Percentiles rank a stretch among this genome's conserved stretches.
phyloP scores from a whole-genome alignment of 2,113 vertebrate species.

The Ivindomyrus marchei region DNA sequence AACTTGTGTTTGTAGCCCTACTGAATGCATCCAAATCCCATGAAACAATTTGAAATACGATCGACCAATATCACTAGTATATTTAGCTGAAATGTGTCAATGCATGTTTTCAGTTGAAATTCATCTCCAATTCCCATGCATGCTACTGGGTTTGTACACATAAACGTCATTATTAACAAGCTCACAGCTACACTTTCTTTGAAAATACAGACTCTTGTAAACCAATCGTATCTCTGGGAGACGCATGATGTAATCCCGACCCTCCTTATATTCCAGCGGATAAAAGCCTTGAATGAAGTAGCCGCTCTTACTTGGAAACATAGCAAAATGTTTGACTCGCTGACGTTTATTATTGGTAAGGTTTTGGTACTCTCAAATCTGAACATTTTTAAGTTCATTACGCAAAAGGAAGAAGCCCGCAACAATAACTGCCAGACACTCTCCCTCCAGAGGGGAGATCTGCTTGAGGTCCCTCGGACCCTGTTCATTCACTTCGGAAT shows the following conservation, averaged over 20 bases:
- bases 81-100: background rate
- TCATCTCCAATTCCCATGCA: background rate
- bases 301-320: background rate
- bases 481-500: constrained; percentile 87
- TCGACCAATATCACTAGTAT: background rate
- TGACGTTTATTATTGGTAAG: constrained; percentile 72
- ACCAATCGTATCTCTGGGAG: constrained; percentile 36
- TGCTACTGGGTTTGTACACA: background rate
- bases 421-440: constrained; percentile 34
- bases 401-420: constrained; percentile 24
- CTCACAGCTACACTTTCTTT: background rate
- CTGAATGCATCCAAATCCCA: background rate
- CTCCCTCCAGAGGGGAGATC: constrained; percentile 70
- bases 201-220: background rate
- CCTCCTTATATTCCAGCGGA: constrained; percentile 34
- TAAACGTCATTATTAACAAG: background rate
- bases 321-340: constrained; percentile 61
- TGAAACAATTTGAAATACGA: background rate
- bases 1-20: background rate
- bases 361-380: constrained; percentile 67
- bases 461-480: constrained; percentile 82
- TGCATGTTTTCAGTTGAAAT: background rate
- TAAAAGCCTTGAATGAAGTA: constrained; percentile 41
- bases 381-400: constrained; percentile 50
- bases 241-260: constrained; percentile 12